These are phyloP conservation scores for Ursus arctos DNA, from an alignment of 2,113 vertebrate genomes.

Conservation along the genomic window DNA sequence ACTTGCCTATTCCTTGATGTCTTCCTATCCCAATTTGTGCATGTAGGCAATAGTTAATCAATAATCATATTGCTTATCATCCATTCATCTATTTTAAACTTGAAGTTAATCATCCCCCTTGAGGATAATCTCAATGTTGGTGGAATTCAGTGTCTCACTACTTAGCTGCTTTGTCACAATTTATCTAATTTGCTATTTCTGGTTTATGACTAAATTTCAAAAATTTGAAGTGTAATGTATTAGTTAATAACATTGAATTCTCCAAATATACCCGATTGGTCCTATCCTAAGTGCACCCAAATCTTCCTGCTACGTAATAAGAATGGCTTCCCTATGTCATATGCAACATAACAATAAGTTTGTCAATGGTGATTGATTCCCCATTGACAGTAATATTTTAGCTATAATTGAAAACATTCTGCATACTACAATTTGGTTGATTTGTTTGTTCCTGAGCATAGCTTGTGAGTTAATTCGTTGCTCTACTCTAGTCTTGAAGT, in stretches of 20 bases:
- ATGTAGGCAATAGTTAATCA: not conserved
- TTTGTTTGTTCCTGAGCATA: slow-evolving; percentile 48
- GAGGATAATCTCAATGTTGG: not conserved
- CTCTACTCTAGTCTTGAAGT: not conserved
- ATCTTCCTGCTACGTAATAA: not conserved
- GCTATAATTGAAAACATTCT: slow-evolving; percentile 11
- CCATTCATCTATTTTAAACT: not conserved
- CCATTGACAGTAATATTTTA: not conserved
- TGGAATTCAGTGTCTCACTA: not conserved
- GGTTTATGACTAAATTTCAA: not conserved
- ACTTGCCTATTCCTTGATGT: not conserved
- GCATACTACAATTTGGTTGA: not conserved
- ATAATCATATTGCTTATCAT: not conserved
- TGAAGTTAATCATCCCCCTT: not conserved
- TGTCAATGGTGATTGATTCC: not conserved
- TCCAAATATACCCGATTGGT: not conserved
- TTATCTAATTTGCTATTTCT: not conserved
- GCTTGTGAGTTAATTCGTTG: not conserved
- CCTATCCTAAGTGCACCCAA: not conserved
- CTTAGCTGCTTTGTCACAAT: not conserved
- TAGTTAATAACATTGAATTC: not conserved
- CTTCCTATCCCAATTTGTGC: not conserved
- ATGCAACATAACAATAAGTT: not conserved
- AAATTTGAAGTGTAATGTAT: not conserved
- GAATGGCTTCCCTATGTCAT: not conserved